Percentiles rank a stretch among this genome's conserved stretches.
Conservation (phyloP, 1,140 invertebrate species). For the Brachionus manjavacas region DNA sequence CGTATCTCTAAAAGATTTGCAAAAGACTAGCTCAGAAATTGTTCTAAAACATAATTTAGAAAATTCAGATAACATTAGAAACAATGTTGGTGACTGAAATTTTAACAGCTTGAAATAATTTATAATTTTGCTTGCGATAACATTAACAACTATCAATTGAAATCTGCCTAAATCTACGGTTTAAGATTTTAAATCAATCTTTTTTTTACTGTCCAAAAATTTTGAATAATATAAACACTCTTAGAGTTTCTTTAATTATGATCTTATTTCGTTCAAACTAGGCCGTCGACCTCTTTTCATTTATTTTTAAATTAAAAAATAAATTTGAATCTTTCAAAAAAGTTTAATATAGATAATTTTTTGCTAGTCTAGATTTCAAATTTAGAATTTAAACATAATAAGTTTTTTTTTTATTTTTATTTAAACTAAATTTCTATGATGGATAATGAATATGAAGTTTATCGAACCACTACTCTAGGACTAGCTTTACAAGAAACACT, state of each 20-base stretch:
- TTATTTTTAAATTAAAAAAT: background rate
- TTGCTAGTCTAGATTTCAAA: background rate
- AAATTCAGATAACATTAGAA: background rate
- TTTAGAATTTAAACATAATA: background rate
- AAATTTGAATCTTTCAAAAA: background rate
- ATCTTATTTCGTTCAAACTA: background rate
- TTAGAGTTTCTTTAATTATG: background rate
- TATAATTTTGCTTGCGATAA: background rate
- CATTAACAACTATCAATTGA: background rate
- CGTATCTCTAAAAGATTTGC: background rate
- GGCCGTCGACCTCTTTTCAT: background rate
- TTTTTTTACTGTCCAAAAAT: background rate
- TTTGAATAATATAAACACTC: background rate
- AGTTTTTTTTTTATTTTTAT: background rate
- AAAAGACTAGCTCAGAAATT: background rate
- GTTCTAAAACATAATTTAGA: background rate
- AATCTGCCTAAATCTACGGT: background rate
- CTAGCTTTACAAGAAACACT: constrained; percentile 19
- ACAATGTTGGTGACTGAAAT: background rate
- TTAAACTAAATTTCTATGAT: background rate
- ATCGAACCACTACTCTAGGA: constrained; percentile 9
- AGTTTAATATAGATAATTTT: background rate
- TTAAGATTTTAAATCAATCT: background rate
- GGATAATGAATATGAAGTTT: constrained; percentile 15
- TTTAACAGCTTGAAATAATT: background rate